Conservation (phyloP, 2,888 invertebrate genomes). For the Acleris cristana region DNA sequence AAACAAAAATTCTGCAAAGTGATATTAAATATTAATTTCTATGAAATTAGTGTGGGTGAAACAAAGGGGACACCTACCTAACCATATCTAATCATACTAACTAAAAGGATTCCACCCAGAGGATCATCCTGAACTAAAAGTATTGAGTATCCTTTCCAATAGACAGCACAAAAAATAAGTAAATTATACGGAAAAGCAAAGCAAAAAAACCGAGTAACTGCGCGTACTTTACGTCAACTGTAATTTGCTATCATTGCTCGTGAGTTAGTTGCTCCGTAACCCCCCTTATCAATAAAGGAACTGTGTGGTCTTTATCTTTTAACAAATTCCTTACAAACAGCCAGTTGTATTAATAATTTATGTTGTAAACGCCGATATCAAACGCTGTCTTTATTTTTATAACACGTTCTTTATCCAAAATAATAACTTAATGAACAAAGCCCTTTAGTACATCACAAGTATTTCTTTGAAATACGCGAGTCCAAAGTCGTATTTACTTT, state of each 20-base stretch:
- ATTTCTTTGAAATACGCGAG: slow-evolving; percentile 12
- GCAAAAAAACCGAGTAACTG: no score
- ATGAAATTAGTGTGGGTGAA: no score
- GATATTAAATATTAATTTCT: no score
- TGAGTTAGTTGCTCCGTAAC: neutral
- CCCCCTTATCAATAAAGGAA: slow-evolving; percentile 13
- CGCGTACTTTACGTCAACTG: neutral
- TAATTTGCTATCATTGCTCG: neutral
- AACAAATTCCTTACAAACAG: slow-evolving; percentile 19
- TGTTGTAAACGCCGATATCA: slow-evolving; percentile 14
- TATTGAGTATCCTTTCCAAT: no score
- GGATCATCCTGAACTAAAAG: no score
- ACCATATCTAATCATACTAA: no score
- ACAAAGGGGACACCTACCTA: no score
- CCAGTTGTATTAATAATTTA: slow-evolving; percentile 6
- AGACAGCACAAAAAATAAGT: no score
- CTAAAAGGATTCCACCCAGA: no score
- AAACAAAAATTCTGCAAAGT: no score
- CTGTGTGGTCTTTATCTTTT: slow-evolving; percentile 25
- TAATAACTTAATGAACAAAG: neutral
- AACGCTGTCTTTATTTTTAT: slow-evolving; percentile 10
- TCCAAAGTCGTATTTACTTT: slow-evolving; percentile 7
- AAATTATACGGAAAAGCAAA: no score
- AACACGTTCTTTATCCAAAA: slow-evolving; percentile 7
- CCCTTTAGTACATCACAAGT: neutral